Evolutionary conservation across 64 coral and sea anemone genomes (phyloP), one percentile per base, ranked within the genome.

Genomic region (Dendronephthya gigantea): DNA sequence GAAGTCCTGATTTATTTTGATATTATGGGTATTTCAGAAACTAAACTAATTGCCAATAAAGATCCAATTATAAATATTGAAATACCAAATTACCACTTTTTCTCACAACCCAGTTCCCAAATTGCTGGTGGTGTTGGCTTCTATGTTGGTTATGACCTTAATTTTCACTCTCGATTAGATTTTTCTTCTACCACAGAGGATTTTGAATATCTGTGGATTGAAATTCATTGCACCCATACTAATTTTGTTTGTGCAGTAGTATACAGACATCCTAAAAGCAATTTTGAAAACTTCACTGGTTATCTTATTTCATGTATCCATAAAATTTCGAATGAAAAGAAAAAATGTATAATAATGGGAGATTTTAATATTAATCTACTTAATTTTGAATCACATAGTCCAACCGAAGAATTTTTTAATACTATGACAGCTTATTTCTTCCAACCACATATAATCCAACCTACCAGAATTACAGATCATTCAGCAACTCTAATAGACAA

Each of bases 211-310:
- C 22, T 79, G 9, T 79, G 36, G 30, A 79, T 79, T 34, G 72
- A 79, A 39, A 16, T 79, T 33, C 72, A 79, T 19, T 35, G 36
- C 29, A 36, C 30, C 6, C 30, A 79, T 9, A 79, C 30, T n/a
- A 84, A 84, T 84, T 8, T 50, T 9, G 83, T 84, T 8, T 84
- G 83, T 48, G 51, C 30, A 8, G 83, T 84, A 55, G 35, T 84
- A 19, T 84, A 84, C 15, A 84, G 83, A 84, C 83, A 84, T 84
- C 83, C 83, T n/a, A 79, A 79, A 10, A 79, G 31, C 36, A 39
- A 79, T 33, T 12, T 79, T 8, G 36, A 79, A 33, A 79, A 34
- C 36, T 79, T 79, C 36, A 33, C 30, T 34, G 22, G 17, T 29
- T 79, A 79, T 79, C 36, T 79, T 33, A 39, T 12, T 13, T 10